Conservation (phyloP, 2,797 vertebrate genomes). For the Gallirallus australis region DNA sequence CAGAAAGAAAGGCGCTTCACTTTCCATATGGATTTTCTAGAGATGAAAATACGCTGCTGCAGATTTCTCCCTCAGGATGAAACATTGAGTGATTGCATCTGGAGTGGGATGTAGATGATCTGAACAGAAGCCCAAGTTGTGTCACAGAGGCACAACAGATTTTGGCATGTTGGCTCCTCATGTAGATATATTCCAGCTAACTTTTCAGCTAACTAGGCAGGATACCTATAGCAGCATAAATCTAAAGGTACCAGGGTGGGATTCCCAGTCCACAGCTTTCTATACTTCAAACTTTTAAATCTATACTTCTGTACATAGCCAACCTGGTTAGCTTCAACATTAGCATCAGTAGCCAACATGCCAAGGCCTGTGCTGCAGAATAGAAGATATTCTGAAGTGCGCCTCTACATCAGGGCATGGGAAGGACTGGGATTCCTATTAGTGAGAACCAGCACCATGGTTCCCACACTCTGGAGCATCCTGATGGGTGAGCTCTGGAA, state of each 20-base stretch:
- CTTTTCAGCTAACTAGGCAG: neutral
- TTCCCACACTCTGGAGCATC: neutral
- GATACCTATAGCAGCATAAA: neutral
- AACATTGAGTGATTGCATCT: neutral
- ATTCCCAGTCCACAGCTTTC: neutral
- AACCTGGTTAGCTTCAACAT: neutral
- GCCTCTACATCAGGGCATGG: neutral
- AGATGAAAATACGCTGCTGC: neutral
- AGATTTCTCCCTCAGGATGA: neutral
- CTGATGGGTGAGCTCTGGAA: neutral
- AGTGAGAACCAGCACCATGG: neutral
- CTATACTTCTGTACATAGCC: neutral
- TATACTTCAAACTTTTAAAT: neutral
- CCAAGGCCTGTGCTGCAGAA: fast-evolving
- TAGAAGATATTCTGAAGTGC: neutral
- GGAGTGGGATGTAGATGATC: neutral
- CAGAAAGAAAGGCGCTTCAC: neutral
- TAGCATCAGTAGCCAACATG: neutral
- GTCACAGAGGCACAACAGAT: neutral
- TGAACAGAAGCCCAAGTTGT: neutral
- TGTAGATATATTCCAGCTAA: neutral
- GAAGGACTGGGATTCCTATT: neutral
- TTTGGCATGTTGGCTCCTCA: neutral
- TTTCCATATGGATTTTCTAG: neutral
- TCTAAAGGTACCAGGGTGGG: neutral